Evolutionary conservation across 2,888 invertebrate genomes (phyloP).

Genomic region (Dichetophora obliterata): DNA sequence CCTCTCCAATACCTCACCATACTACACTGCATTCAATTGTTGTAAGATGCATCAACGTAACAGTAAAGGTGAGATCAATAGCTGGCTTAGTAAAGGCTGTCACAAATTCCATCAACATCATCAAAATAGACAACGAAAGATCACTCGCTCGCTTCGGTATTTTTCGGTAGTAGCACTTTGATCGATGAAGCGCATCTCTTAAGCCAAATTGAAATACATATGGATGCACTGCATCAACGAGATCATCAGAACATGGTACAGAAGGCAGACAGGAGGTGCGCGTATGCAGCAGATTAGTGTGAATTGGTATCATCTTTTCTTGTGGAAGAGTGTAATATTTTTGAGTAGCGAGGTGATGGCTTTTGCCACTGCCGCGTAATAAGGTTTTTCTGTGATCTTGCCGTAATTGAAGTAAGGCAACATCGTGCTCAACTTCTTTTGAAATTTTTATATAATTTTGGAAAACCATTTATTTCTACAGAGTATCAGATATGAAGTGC

Average conservation of each 20-base stretch:
- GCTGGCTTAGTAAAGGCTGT: constrained; percentile 59
- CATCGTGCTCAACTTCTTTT: too few relatives aligned
- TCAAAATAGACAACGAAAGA: constrained; percentile 9
- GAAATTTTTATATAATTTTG: too few relatives aligned
- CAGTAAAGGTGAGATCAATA: constrained; percentile 63
- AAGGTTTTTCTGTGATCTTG: constrained; percentile 35
- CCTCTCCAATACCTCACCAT: background rate
- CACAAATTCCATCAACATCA: constrained; percentile 45
- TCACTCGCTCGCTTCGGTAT: constrained; percentile 41
- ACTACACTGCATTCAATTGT: constrained; percentile 21
- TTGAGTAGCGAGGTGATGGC: constrained; percentile 28
- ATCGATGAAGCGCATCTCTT: constrained; percentile 64
- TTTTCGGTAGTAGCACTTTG: constrained; percentile 50
- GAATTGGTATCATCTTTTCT: constrained; percentile 60
- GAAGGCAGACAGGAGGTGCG: constrained; percentile 53
- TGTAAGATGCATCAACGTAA: background rate
- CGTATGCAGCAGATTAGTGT: constrained; percentile 63
- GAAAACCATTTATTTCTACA: too few relatives aligned
- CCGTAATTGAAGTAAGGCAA: background rate
- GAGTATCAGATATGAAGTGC: too few relatives aligned
- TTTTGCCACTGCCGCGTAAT: constrained; percentile 43
- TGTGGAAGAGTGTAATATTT: constrained; percentile 34
- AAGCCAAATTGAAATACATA: constrained; percentile 60
- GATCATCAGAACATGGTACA: constrained; percentile 16
- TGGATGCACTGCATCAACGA: constrained; percentile 35